Evolutionary conservation across 2,888 invertebrate species (phyloP).

Genomic region (Drepanosiphum platanoidis): DNA sequence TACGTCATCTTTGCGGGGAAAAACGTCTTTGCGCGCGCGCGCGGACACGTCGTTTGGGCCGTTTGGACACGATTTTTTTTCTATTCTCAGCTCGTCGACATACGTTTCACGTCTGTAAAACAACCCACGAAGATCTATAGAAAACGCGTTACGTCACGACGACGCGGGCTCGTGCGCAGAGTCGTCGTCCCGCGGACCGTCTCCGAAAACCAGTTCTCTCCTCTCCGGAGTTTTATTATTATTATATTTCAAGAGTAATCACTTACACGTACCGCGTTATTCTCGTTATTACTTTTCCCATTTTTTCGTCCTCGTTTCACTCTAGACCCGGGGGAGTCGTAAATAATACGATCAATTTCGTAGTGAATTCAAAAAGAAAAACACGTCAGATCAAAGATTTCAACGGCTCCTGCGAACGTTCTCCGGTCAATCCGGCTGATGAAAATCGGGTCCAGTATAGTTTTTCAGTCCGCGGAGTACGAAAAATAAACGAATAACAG

Average conservation of each 20-base stretch:
- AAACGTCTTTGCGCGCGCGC: background rate
- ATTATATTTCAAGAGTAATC: background rate
- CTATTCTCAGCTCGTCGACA: background rate
- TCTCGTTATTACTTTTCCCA: background rate
- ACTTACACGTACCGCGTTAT: background rate
- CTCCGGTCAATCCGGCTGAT: too few species aligned
- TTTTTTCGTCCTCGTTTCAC: background rate
- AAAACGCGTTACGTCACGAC: background rate
- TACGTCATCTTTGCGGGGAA: background rate
- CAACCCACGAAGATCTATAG: background rate
- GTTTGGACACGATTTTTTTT: background rate
- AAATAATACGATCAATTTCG: too few species aligned
- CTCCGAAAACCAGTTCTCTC: slow-evolving; percentile 20
- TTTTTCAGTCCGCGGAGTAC: too few species aligned
- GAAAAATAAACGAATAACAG: too few species aligned
- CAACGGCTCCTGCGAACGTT: too few species aligned
- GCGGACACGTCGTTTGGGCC: background rate
- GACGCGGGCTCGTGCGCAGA: background rate
- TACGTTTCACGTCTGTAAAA: background rate
- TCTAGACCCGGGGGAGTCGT: too few species aligned
- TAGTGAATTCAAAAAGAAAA: too few species aligned
- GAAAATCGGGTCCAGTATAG: too few species aligned
- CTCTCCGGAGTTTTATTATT: background rate
- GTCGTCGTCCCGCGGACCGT: background rate
- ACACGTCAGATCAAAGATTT: too few species aligned